phyloP scores from a whole-genome alignment of 2,888 invertebrate species.

The Alloscopus bannaensis region DNA sequence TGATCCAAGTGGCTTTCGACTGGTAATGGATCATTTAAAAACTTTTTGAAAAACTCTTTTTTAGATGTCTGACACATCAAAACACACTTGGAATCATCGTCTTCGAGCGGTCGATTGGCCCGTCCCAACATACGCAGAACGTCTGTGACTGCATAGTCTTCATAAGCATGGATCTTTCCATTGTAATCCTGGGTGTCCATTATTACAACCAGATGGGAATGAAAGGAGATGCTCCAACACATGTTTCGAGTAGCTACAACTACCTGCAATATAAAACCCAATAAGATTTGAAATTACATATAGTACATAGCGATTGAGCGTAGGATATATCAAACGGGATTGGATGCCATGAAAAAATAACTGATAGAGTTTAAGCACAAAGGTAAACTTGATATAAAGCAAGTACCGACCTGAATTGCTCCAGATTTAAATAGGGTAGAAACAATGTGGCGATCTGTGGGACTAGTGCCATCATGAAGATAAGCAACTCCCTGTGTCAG shows the following conservation, averaged over 20 bases:
- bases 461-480: constrained; percentile 94
- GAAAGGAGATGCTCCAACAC: constrained; percentile 93
- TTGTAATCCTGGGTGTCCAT: constrained; percentile 97
- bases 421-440: constrained; percentile 95
- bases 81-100: constrained; percentile 95
- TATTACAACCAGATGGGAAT: constrained; percentile 94
- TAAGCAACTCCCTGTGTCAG: constrained; percentile 97
- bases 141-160: constrained; percentile 98
- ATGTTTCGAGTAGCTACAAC: constrained; percentile 94
- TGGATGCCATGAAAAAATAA: too few relatives aligned
- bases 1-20: constrained; percentile 99
- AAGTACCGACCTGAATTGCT: constrained; percentile 83
- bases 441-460: constrained; percentile 90
- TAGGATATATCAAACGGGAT: too few relatives aligned
- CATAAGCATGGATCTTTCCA: constrained; percentile 86
- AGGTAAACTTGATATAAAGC: too few relatives aligned
- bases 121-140: constrained; percentile 98
- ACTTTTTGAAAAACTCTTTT: constrained; percentile 99
- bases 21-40: constrained; percentile 96
- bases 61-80: constrained; percentile 98
- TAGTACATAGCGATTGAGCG: too few relatives aligned
- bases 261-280: constrained; percentile 80
- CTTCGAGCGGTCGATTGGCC: constrained; percentile 94
- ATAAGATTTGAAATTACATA: too few relatives aligned
- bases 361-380: too few relatives aligned